Percentiles rank a stretch among this genome's conserved stretches.
Evolutionary conservation across 1,140 invertebrate genomes (phyloP).

Genomic region (Daktulosphaira vitifoliae): DNA sequence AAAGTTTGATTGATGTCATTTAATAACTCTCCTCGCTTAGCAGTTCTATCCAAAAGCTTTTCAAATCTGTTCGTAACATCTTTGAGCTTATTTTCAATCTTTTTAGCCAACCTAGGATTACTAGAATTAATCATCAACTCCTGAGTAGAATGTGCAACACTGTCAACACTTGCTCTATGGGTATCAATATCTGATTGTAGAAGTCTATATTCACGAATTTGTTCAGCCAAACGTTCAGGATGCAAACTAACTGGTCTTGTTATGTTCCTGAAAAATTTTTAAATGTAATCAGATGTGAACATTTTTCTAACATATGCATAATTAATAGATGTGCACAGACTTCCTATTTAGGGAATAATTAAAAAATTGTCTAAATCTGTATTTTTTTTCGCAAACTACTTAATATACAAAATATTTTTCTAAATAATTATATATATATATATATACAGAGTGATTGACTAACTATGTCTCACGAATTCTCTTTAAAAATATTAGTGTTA

Average conservation of each 20-base stretch:
- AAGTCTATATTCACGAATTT: constrained; percentile 70
- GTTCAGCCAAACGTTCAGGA: constrained; percentile 81
- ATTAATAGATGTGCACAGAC: too few relatives aligned
- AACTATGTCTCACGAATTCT: too few relatives aligned
- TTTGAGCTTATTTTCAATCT: constrained; percentile 76
- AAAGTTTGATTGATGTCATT: constrained; percentile 69
- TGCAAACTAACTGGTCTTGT: constrained; percentile 75
- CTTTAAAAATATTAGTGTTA: too few relatives aligned
- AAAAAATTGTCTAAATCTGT: too few relatives aligned
- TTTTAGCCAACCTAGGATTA: constrained; percentile 78
- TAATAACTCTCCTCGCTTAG: constrained; percentile 68
- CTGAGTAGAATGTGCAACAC: constrained; percentile 65
- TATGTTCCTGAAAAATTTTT: constrained; percentile 49
- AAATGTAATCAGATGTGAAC: constrained; percentile 19
- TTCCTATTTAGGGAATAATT: too few relatives aligned
- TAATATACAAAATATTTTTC: too few relatives aligned
- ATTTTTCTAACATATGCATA: too few relatives aligned
- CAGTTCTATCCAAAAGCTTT: constrained; percentile 68
- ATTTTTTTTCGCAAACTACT: too few relatives aligned
- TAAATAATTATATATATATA: too few relatives aligned
- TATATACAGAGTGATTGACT: too few relatives aligned
- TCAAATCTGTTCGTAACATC: constrained; percentile 73
- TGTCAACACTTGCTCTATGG: constrained; percentile 73
- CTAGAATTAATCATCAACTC: constrained; percentile 71
- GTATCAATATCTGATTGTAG: constrained; percentile 74